Evolutionary conservation across 2,113 vertebrate genomes (phyloP).

Genomic region (Sialia sialis): DNA sequence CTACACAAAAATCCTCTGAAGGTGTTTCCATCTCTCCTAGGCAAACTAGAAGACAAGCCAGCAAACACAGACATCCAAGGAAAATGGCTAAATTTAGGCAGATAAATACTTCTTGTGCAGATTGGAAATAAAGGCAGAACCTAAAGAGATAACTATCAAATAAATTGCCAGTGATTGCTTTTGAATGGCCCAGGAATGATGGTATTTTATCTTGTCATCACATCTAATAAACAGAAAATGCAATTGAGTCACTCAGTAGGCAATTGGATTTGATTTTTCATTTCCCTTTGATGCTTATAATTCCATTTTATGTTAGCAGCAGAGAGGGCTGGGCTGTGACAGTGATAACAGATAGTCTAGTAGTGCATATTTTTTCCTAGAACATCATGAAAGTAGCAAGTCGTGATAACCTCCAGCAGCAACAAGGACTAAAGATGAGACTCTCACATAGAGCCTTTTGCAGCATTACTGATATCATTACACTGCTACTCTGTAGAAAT

Average conservation of each 20-base stretch:
- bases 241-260: slow-evolving; percentile 1
- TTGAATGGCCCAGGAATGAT: neutral
- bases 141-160: neutral
- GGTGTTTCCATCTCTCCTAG: neutral
- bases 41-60: neutral
- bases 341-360: neutral
- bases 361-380: neutral
- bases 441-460: neutral
- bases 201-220: slow-evolving; percentile 24
- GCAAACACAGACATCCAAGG: slow-evolving; percentile 6
- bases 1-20: slow-evolving; percentile 29
- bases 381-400: neutral
- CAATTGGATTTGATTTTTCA: slow-evolving; percentile 35
- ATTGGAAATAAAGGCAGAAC: neutral
- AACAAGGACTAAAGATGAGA: neutral
- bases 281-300: slow-evolving; percentile 24
- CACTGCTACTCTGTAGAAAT: neutral
- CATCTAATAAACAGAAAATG: slow-evolving; percentile 35
- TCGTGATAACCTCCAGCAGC: slow-evolving; percentile 5
- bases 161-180: slow-evolving; percentile 17
- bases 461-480: neutral
- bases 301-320: neutral
- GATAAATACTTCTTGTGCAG: neutral
- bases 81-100: slow-evolving; percentile 4
- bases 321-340: neutral